A percentile compares a stretch with the other conserved stretches of the same genome.
Conservation (phyloP, 2,888 invertebrate genomes). For the Trilocha varians region DNA sequence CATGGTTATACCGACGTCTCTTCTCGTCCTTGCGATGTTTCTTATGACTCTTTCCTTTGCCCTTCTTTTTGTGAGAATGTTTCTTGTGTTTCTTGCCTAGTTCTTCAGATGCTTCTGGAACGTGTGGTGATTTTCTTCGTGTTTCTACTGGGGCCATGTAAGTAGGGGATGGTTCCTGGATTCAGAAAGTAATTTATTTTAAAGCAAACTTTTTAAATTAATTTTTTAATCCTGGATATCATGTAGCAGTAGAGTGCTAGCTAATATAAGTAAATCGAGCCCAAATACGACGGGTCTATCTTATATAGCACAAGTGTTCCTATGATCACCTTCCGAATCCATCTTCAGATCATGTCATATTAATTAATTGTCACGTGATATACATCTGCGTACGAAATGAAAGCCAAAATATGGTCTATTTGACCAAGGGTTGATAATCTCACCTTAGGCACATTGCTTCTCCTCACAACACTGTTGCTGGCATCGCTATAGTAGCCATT, state of each 20-base stretch:
- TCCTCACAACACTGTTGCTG: slow-evolving; percentile 39
- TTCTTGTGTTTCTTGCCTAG: slow-evolving; percentile 36
- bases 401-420: background rate
- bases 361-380: too few relatives aligned
- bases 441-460: slow-evolving; percentile 35
- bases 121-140: slow-evolving; percentile 21
- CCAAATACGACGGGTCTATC: too few relatives aligned
- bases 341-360: too few relatives aligned
- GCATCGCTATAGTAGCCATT: slow-evolving; percentile 59
- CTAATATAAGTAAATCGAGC: too few relatives aligned
- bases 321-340: too few relatives aligned
- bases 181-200: slow-evolving; percentile 1
- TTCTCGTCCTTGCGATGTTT: slow-evolving; percentile 41
- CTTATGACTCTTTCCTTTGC: slow-evolving; percentile 29
- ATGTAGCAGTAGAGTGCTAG: too few relatives aligned
- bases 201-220: too few relatives aligned
- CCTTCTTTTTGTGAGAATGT: slow-evolving; percentile 40
- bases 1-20: slow-evolving; percentile 30
- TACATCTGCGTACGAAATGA: too few relatives aligned
- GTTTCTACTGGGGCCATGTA: slow-evolving; percentile 57
- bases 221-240: too few relatives aligned
- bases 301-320: too few relatives aligned
- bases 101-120: slow-evolving; percentile 18
- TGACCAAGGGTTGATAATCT: background rate
- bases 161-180: slow-evolving; percentile 39